Evolutionary conservation across 2,797 vertebrate species (phyloP), one percentile per base, ranked within the genome.

Genomic region (Discoglossus pictus): DNA sequence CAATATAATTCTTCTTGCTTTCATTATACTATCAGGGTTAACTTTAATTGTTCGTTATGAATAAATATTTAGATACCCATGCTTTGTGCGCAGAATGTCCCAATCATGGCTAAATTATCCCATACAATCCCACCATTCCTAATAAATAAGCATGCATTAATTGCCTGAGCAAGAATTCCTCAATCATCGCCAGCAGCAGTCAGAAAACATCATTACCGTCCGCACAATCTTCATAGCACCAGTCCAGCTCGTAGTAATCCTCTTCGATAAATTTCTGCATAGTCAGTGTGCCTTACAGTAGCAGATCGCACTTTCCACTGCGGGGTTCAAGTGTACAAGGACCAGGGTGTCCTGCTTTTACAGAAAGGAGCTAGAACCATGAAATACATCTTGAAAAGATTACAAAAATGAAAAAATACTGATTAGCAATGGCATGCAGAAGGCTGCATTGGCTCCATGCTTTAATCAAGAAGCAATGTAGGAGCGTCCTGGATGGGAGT

Each of bases 191-290:
- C 23, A 56, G 60, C 58, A 74, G 4, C 61, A 62, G n/a, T 12
- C 25, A 15, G 43, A 77, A 75, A 60, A 42, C 65, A 56, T 77
- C 88, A 92, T 92, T 97, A 99, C 97, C 96, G 79, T 99, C 97
- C 0, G 94, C 89, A 75, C 95, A 99, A 83, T 99, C 97, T 77
- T 99, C 97, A 83, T 99, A 99, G 87, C 97, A 96, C 97, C 97
- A 99, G 88, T 99, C 97, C 88, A 98, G 88, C 68, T 96, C 95
- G 72, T 96, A 99, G 85, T 98, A 98, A 88, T 99, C 97, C 78
- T 93, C 92, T 87, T 96, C 97, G 48, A 96, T 94, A 76, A 98
- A 98, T 90, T 92, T 95, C 93, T 95, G 96, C 89, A 94, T 94
- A 90, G 90, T 91, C 84, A 80, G 81, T 74, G 75, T 83, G 78